Evolutionary conservation across 2,113 vertebrate species (phyloP).

Genomic region (Herpetotheres cachinnans): DNA sequence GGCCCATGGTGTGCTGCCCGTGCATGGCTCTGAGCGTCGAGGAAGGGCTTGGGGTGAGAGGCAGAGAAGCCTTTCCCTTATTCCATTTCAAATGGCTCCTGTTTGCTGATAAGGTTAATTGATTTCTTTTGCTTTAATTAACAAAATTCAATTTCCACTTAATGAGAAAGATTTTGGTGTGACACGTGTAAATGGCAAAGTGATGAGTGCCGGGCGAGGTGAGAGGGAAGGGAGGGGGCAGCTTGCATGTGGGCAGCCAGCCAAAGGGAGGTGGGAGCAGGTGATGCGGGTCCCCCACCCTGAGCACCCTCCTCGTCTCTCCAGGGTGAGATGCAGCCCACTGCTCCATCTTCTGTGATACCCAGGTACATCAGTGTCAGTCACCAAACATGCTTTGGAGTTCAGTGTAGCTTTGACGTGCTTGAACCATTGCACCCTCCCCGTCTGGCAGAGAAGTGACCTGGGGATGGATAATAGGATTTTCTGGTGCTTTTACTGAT

Average conservation of each 20-base stretch:
- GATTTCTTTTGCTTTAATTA: constrained; percentile 82
- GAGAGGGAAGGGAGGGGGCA: background rate
- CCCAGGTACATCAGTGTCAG: accelerated
- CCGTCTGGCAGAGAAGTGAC: background rate
- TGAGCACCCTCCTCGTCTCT: background rate
- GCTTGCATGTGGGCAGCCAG: background rate
- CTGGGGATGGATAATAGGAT: background rate
- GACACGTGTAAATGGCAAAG: constrained; percentile 59
- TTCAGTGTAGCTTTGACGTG: background rate
- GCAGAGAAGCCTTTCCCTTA: constrained; percentile 22
- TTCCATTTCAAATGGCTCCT: constrained; percentile 63
- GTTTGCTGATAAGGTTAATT: constrained; percentile 76
- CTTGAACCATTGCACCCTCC: background rate
- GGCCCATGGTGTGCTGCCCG: background rate
- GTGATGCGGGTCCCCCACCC: accelerated
- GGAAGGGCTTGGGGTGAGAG: background rate
- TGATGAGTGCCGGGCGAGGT: background rate
- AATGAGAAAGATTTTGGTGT: constrained; percentile 66
- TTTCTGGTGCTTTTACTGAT: background rate
- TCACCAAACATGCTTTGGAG: background rate
- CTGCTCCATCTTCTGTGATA: background rate
- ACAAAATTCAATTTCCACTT: constrained; percentile 74
- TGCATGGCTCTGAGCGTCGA: background rate
- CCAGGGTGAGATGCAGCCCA: accelerated
- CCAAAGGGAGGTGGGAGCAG: background rate